These are phyloP conservation scores for Pterocles burchelli DNA, from an alignment of 2,113 vertebrate species.

Conservation along the genomic window DNA sequence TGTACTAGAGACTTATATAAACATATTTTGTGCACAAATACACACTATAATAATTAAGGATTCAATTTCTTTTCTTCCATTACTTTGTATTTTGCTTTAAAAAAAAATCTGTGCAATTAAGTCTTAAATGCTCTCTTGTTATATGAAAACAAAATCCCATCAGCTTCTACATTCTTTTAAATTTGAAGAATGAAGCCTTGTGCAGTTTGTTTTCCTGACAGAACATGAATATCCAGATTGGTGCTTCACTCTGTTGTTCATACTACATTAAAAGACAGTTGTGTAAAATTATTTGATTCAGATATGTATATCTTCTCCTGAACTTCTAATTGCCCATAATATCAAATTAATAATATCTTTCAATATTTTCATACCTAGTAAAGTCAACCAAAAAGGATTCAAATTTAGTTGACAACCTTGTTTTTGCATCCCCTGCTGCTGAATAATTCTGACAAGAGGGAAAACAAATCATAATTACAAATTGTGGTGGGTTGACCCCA, in stretches of 20 bases:
- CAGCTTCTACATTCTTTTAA: not conserved
- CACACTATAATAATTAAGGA: not conserved
- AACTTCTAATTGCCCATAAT: not conserved
- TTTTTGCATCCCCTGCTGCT: not conserved
- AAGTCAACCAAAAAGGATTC: not conserved
- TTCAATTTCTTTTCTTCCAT: not conserved
- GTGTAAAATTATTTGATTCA: not conserved
- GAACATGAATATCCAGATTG: not conserved
- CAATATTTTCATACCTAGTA: not conserved
- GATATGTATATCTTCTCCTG: not conserved
- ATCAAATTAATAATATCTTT: not conserved
- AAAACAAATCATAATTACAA: not conserved
- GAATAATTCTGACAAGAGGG: not conserved
- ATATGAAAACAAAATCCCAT: not conserved
- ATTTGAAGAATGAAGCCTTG: not conserved
- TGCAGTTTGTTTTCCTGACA: not conserved
- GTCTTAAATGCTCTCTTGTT: not conserved
- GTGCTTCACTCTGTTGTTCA: not conserved
- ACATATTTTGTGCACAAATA: not conserved
- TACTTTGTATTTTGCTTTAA: not conserved
- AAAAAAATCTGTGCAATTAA: not conserved
- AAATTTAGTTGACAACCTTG: not conserved
- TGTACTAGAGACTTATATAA: not conserved
- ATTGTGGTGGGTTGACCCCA: not conserved
- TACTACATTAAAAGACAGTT: not conserved